Percentiles rank a stretch among this genome's conserved stretches.
phyloP scores from a whole-genome alignment of 2,888 invertebrate genomes.

The Cephus pulcher region DNA sequence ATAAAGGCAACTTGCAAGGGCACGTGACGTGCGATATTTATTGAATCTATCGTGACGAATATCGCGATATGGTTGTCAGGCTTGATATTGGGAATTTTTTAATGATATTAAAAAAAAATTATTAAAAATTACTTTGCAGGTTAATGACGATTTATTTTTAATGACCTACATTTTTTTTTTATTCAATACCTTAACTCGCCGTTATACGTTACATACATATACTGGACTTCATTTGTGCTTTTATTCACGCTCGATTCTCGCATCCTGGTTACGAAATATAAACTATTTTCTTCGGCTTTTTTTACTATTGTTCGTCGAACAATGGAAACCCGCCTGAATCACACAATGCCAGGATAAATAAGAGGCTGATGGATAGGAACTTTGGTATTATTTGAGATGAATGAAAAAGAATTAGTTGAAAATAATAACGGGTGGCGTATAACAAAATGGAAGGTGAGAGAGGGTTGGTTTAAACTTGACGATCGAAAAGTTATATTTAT shows the following conservation, averaged over 20 bases:
- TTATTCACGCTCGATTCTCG: neutral
- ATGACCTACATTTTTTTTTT: neutral
- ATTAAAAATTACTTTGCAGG: neutral
- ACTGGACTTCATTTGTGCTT: neutral
- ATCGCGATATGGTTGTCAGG: neutral
- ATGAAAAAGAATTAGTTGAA: neutral
- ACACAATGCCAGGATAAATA: neutral
- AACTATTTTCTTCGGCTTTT: neutral
- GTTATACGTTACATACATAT: neutral
- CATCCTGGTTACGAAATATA: neutral
- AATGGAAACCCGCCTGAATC: neutral
- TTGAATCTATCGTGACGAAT: neutral
- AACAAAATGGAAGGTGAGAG: neutral
- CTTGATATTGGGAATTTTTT: no score
- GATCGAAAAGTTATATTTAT: neutral
- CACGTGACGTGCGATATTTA: neutral
- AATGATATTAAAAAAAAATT: no score
- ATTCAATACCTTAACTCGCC: neutral
- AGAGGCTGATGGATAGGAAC: neutral
- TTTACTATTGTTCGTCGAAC: neutral
- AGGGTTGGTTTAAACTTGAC: neutral
- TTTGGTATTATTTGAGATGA: neutral
- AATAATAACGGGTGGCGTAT: neutral
- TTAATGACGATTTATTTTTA: neutral
- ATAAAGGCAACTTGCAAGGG: neutral